phyloP scores from a whole-genome alignment of 1,140 invertebrate species.

The Phocides pigmalion region DNA sequence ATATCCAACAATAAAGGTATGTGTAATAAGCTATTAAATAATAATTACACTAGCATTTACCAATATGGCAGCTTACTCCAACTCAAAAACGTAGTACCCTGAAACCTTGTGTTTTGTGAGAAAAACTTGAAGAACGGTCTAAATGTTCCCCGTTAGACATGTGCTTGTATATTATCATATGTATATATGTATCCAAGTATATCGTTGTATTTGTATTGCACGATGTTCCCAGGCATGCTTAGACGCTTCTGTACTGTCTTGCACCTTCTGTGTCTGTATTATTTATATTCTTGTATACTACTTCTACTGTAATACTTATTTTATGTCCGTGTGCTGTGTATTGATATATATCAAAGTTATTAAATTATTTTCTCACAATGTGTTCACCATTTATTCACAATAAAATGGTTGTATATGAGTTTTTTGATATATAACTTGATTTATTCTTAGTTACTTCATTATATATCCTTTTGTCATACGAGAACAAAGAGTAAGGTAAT shows the following conservation, averaged over 20 bases:
- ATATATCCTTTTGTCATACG: too few relatives aligned
- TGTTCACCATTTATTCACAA: too few relatives aligned
- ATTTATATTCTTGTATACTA: slow-evolving; percentile 7
- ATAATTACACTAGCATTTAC: slow-evolving; percentile 78
- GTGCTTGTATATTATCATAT: slow-evolving; percentile 19
- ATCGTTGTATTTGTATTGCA: slow-evolving; percentile 5
- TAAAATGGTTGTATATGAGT: too few relatives aligned
- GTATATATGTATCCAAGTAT: slow-evolving; percentile 4
- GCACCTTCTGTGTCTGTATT: slow-evolving; percentile 18
- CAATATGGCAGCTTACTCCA: slow-evolving; percentile 79
- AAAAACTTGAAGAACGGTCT: slow-evolving; percentile 58
- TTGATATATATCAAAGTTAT: not conserved
- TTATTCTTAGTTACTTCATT: too few relatives aligned
- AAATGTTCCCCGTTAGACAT: slow-evolving; percentile 28
- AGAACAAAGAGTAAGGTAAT: too few relatives aligned
- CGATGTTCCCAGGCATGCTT: slow-evolving; percentile 12
- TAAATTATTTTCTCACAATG: too few relatives aligned
- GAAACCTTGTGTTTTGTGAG: slow-evolving; percentile 51
- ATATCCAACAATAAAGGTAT: slow-evolving; percentile 54
- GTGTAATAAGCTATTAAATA: slow-evolving; percentile 64
- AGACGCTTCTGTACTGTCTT: slow-evolving; percentile 39
- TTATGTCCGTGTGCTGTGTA: not conserved
- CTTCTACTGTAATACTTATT: not conserved
- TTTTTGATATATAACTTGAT: too few relatives aligned
- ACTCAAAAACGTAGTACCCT: slow-evolving; percentile 55